Evolutionary conservation across 2,113 vertebrate species (phyloP), one percentile per base, ranked within the genome.

Genomic region (Sinocyclocheilus maitianheensis): DNA sequence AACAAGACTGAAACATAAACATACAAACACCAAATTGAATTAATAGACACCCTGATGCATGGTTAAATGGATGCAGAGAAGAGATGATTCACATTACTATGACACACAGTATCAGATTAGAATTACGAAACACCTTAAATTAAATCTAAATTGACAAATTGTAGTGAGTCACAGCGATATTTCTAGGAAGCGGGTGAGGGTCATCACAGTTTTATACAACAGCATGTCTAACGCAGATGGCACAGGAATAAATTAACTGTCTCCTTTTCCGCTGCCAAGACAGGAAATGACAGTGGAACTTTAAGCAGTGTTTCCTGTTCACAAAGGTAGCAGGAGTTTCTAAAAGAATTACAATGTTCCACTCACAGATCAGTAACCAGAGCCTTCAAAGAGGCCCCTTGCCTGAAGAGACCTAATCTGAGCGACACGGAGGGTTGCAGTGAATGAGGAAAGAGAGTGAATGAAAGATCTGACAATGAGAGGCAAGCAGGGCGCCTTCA

Each of bases 1-100:
- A 88, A 95, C 91, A 89, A 96, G 90, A 84, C 96, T 97, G 80
- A 85, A 82, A 85, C 20, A 51, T 20, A 86, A 53, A 84, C 7
- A 63, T 1, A 40, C n/a, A 81, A 77, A 63, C 24, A 18, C 12
- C 13, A 46, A 51, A 86, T 22, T 51, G 43, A 12, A 24, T 62
- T 62, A 37, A 43, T 11, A 37, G 65, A 26, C 26, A 24, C 51
- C 65, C 40, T 76, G 6, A 77, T 8, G 10, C 7, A 58, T 60
- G 24, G 4, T 18, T 67, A 30, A 13, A 43, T 74, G 2, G 14
- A 62, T 69, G 24, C 13, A 13, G 40, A 65, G 48, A 37, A 53
- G 24, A 20, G 16, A 81, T 51, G 63, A 69, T 51, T 82, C 63
- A 53, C 18, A 40, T 43, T 43, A 40, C 55, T 26, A 16, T 62